Conservation (phyloP, 2,113 vertebrate genomes). For the Copsychus sechellarum region DNA sequence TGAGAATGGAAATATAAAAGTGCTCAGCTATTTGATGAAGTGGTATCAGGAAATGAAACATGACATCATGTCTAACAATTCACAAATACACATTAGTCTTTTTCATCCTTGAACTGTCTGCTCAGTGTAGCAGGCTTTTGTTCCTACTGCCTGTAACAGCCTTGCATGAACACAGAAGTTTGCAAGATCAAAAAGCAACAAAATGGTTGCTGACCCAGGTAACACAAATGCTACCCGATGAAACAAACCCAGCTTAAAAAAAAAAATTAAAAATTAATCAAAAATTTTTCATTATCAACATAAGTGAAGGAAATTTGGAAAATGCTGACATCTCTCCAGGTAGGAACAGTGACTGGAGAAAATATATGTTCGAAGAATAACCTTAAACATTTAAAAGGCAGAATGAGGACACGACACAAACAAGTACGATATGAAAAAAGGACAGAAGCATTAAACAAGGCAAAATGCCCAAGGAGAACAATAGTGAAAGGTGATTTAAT, state of each 20-base stretch:
- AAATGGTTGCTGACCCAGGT: not conserved
- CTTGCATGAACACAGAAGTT: not conserved
- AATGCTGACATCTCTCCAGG: not conserved
- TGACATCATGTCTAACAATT: not conserved
- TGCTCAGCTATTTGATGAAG: not conserved
- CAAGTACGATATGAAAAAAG: not conserved
- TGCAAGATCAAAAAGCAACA: not conserved
- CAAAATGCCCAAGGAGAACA: not conserved
- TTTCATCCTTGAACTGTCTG: not conserved
- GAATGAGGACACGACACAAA: not conserved
- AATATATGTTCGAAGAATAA: not conserved
- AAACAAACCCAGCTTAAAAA: not conserved
- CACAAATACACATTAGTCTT: not conserved
- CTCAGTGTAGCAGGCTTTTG: not conserved
- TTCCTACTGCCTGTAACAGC: not conserved
- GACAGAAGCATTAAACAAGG: not conserved
- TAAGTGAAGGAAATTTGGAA: not conserved
- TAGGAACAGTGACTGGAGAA: not conserved
- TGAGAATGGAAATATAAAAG: not conserved
- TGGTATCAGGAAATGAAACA: not conserved
- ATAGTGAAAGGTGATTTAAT: not conserved
- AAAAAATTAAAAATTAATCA: not conserved
- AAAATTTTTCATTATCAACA: not conserved
- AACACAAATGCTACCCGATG: not conserved
- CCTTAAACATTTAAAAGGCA: not conserved